Conservation (phyloP, 2,888 invertebrate species). For the Hydraecia micacea region DNA sequence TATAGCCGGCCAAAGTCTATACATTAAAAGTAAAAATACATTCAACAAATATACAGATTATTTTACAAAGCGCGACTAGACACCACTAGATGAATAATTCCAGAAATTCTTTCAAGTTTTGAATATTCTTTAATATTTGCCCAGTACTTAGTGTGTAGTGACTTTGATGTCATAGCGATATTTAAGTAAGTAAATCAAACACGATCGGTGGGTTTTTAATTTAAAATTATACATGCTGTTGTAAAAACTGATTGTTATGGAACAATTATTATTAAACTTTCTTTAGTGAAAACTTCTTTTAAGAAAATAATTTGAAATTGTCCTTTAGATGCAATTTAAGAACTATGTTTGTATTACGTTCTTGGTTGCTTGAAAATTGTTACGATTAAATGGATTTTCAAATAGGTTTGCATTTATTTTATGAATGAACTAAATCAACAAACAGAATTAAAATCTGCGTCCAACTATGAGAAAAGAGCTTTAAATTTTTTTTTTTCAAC, state of each 20-base stretch:
- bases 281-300: accelerated
- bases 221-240: constrained; percentile 11
- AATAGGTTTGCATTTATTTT: constrained; percentile 3
- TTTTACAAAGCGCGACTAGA: constrained; percentile 67
- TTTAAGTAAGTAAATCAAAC: constrained; percentile 26
- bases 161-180: constrained; percentile 24
- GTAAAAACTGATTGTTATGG: not conserved
- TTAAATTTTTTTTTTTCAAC: constrained; percentile 2
- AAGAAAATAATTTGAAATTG: not conserved
- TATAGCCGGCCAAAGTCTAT: constrained; percentile 42
- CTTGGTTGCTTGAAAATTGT: not conserved
- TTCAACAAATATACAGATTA: constrained; percentile 56
- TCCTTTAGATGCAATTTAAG: not conserved
- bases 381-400: not conserved
- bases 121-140: not conserved
- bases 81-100: constrained; percentile 61
- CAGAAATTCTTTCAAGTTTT: constrained; percentile 14
- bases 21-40: constrained; percentile 29
- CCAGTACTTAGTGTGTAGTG: too few species aligned
- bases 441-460: not conserved
- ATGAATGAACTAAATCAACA: not conserved
- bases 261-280: not conserved
- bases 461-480: constrained; percentile 6
- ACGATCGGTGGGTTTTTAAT: constrained; percentile 55
- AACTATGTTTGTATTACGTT: not conserved